phyloP scores from a whole-genome alignment of 1,140 invertebrate genomes.

The Apis laboriosa region DNA sequence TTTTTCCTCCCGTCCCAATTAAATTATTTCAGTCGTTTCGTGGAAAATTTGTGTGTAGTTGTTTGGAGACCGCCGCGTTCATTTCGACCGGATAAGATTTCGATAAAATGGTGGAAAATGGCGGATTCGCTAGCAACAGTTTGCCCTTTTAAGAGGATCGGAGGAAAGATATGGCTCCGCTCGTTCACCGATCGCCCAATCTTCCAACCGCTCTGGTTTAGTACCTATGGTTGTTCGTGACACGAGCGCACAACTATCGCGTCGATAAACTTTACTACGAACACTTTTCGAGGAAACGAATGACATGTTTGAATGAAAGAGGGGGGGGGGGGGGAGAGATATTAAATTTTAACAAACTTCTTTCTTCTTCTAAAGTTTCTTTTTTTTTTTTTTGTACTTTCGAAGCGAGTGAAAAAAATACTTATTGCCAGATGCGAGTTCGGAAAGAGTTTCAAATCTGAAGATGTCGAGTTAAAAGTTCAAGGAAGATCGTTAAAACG shows the following conservation, averaged over 20 bases:
- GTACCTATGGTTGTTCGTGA: conserved; percentile 6
- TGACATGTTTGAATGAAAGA: background rate
- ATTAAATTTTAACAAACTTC: conserved; percentile 10
- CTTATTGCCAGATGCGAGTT: no score
- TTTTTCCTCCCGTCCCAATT: no score
- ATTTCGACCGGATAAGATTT: background rate
- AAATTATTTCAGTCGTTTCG: no score
- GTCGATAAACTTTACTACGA: conserved; percentile 45
- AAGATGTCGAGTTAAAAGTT: no score
- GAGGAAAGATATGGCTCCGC: conserved; percentile 3
- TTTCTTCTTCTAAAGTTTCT: no score
- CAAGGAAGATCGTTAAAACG: no score
- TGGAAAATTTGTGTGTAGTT: no score
- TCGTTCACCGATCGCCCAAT: conserved; percentile 29
- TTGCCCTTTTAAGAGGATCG: conserved; percentile 23
- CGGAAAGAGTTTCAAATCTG: no score
- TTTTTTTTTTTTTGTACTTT: no score
- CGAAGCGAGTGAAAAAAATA: no score
- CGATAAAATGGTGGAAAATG: conserved; percentile 9
- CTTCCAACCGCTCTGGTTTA: conserved; percentile 25
- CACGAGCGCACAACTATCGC: background rate
- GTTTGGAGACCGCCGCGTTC: no score
- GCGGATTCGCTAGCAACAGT: conserved; percentile 18
- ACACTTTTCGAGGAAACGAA: conserved; percentile 7
- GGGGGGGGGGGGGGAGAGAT: no score